Evolutionary conservation across 2,113 vertebrate genomes (phyloP), one percentile per base, ranked within the genome.

Genomic region (Ctenomys sociabilis): DNA sequence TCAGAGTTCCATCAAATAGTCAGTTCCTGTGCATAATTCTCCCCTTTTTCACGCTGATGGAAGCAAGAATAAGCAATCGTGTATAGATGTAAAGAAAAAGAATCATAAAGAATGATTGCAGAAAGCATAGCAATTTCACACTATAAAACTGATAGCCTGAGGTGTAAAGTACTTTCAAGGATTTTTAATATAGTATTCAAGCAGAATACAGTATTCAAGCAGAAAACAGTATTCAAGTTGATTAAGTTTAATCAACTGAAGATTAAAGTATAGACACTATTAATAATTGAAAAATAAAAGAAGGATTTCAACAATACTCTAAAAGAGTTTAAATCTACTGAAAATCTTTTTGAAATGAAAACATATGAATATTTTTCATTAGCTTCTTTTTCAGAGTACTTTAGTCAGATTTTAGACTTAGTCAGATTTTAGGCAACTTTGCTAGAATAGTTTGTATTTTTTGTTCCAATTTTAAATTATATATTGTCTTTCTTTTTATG

Each of bases 11-110:
- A 92, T 94, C 66, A 78, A 28, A 45, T 59, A 45, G 12, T 35
- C 43, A 35, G 16, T 49, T 13, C 21, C 45, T 96, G n/a, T 21
- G 1, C 8, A 8, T 93, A 52, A 85, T 83, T 89, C 28, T 92
- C 26, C 2, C 73, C 94, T 64, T 26, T 89, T 86, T 91, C 52
- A 66, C 87, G 40, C 52, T 84, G 14, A 64, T 88, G 32, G 35
- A 93, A 96, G 54, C 22, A 66, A 43, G 43, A 68, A 84, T 92
- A 94, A 92, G 45, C 43, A 94, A 90, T 89, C 82, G 90, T 49
- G 0, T 59, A 28, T 17, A 82, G 30, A 66, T 12, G 64, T 22
- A 96, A 72, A 81, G 11, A 80, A 75, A 75, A 83, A 61, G 54
- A 28, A 75, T 64, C 70, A 13, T 6, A 8, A 95, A 4, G 63